Base-by-base conservation (phyloP, 92 coral and sea anemone species). In the Zoanthus gigantus region DNA sequence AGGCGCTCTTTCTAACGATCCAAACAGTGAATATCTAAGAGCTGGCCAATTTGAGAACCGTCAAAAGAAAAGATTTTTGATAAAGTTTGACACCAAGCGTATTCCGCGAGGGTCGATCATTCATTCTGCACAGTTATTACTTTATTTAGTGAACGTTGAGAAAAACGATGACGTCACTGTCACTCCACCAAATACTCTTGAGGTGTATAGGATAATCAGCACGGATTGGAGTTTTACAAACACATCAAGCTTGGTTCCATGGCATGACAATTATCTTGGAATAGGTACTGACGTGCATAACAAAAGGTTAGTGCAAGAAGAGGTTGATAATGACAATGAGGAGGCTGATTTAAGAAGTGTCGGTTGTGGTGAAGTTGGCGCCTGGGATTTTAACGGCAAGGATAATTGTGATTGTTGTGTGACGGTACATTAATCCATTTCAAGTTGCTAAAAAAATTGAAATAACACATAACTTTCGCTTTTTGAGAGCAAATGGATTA, bases 181-280 rank as follows among this genome's bases (percentile, higher is more conserved):
- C 11, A 77, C 91, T 15, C 94, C 94, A 28, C 77, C 94, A 15
- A 96, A 97, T 82, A 72, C 91, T 17, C 83, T 97, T 28, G 98
- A 94, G 42, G 96, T 78, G 13, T 97, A 95, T 73, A 98, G 95
- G 60, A 88, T 97, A 14, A 92, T 88, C 60, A 97, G 99, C 87
- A 92, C 98, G 3, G 96, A 94, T 73, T 97, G 99, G 99, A 50
- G 89, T 34, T 92, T 93, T 8, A 77, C 57, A 29, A 97, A 97
- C 30, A 92, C 96, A 3, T 93, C 99, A 29, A 89, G 96, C 11
- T 94, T 95, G 67, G 93, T 97, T 45, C 99, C 99, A 1, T 97
- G 99, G 99, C 93, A 97, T 76, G 95, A 90, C 46, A 92, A 95
- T 58, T 94, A 95, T 56, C 80, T 97, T 42, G 99, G 98, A 29